Base-by-base conservation (phyloP, 1,140 invertebrate genomes). In the Aphelinus certus region DNA sequence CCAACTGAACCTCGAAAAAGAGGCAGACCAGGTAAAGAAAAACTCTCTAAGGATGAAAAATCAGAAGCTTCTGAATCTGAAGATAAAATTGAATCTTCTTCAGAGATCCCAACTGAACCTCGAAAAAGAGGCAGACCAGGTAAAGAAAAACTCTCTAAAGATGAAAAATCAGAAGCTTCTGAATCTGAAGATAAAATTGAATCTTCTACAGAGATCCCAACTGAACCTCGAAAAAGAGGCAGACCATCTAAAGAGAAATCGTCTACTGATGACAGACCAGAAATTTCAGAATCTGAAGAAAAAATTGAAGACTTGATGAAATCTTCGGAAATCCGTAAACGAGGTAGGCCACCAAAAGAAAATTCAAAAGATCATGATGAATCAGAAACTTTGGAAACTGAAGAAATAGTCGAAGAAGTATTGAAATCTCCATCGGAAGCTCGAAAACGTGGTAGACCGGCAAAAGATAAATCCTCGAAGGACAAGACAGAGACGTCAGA, bases 221-320 rank as follows among this genome's bases (percentile, higher is more conserved):
- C 48, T 5, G 72, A 75, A 46, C 5, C 61, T 46, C 47, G 55
- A 55, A 76, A 63, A 49, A 53, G 69, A 7, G 75, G 64, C 10
- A 72, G 64, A 60, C 63, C 69, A 1, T 56, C 3, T 43, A 72
- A 62, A 62, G n/a, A 5, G 7, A 70, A 9, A 51, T 5, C 2
- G 26, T 55, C 48, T 6, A 74, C 47, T 2, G 49, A 68, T 62
- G 10, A 73, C 3, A 51, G 47, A 56, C 62, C 71, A 7, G 62
- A 57, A 9, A 66, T 26, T 66, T n/a, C 62, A 2, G 62, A 65
- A n/a, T 10, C 46, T 2, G 47, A 53, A 49, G 55, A 64, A n/a
- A 66, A 73, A 58, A 66, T 58, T 45, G 55, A 73, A 51, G 9
- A n/a, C 7, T 7, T 10, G 1, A 43, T 56, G 9, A 46, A 9